phyloP scores from a whole-genome alignment of 1,140 invertebrate species.

The Solenopsis fugax region DNA sequence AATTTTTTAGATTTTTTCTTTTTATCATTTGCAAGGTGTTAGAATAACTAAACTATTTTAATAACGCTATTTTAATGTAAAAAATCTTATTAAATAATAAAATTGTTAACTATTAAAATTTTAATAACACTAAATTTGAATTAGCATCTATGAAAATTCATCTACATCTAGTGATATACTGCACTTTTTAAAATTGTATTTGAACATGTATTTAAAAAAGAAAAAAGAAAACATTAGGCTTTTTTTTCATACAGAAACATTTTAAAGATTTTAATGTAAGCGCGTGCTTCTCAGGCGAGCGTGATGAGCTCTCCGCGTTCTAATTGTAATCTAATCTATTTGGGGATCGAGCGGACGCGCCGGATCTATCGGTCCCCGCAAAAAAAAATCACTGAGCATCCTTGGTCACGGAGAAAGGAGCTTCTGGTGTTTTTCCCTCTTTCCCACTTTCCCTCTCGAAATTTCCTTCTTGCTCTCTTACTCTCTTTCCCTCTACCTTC shows the following conservation, averaged over 20 bases:
- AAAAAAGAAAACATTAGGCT: background rate
- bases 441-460: background rate
- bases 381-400: constrained; percentile 84
- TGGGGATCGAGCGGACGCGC: constrained; percentile 76
- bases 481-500: background rate
- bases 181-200: background rate
- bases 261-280: constrained; percentile 14
- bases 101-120: too few relatives aligned
- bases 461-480: background rate
- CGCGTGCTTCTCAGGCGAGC: constrained; percentile 25
- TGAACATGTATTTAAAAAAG: constrained; percentile 13
- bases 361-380: constrained; percentile 79
- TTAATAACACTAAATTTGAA: too few relatives aligned
- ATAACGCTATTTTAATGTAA: too few relatives aligned
- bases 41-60: too few relatives aligned
- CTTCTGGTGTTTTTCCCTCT: constrained; percentile 24
- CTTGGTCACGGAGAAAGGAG: constrained; percentile 75
- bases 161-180: too few relatives aligned
- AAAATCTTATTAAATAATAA: too few relatives aligned
- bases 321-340: constrained; percentile 84
- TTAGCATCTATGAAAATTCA: too few relatives aligned
- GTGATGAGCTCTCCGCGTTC: constrained; percentile 79
- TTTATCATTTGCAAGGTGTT: too few relatives aligned
- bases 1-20: too few relatives aligned
- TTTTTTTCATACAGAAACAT: background rate